phyloP scores from a whole-genome alignment of 2,797 vertebrate species.

The Phyllotis vaccarum region DNA sequence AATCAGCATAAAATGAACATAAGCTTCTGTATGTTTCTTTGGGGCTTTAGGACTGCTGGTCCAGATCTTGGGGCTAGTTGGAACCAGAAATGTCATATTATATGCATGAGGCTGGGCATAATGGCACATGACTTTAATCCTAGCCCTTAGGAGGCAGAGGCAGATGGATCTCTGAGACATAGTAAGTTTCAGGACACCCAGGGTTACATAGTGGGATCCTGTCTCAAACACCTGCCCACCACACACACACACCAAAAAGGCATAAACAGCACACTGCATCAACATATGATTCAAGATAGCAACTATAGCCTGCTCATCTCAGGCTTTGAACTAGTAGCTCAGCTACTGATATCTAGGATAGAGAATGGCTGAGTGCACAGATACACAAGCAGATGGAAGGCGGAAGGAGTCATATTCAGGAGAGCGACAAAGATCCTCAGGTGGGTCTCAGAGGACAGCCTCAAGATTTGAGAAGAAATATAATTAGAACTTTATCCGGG shows the following conservation, averaged over 20 bases:
- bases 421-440: not conserved
- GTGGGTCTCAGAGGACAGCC: not conserved
- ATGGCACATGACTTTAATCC: not conserved
- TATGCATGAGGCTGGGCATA: not conserved
- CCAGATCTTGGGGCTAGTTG: too few species aligned
- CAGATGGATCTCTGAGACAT: too few species aligned
- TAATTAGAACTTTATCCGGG: conserved; percentile 65
- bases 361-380: not conserved
- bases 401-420: not conserved
- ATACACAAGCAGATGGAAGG: not conserved
- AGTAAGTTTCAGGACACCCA: not conserved
- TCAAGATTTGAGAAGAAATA: conserved; percentile 43
- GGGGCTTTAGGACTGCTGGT: too few species aligned
- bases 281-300: not conserved
- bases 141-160: not conserved
- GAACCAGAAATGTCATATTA: too few species aligned
- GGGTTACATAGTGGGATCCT: not conserved
- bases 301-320: not conserved
- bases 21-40: too few species aligned
- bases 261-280: not conserved
- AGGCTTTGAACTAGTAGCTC: not conserved
- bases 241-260: not conserved
- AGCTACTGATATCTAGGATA: too few species aligned
- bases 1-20: too few species aligned
- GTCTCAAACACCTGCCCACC: not conserved